Conservation (phyloP, 2,797 vertebrate species). For the Aphelocoma californica region DNA sequence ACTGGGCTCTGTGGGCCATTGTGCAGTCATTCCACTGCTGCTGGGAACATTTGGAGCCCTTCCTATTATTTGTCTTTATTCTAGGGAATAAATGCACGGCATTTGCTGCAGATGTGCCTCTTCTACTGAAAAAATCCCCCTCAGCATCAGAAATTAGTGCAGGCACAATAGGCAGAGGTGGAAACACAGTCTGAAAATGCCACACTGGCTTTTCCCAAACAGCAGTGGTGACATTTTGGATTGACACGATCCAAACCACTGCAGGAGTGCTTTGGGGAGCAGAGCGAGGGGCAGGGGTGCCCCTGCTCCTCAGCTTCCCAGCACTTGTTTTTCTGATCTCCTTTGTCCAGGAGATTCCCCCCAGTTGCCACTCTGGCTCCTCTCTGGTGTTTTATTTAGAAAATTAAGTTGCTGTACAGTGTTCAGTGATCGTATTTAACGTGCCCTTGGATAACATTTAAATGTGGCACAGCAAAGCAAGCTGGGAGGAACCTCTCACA, state of each 20-base stretch:
- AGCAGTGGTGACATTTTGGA: neutral
- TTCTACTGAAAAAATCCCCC: neutral
- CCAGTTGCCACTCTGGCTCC: neutral
- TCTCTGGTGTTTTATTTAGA: neutral
- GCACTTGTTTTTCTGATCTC: neutral
- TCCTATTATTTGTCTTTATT: conserved; percentile 12
- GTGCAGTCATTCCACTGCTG: neutral
- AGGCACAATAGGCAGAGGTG: neutral
- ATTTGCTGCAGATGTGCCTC: conserved; percentile 29
- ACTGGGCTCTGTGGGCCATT: neutral
- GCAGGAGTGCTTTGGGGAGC: neutral
- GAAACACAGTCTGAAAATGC: neutral
- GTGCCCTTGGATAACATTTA: neutral
- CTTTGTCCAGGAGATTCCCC: neutral
- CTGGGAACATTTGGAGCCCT: conserved; percentile 15
- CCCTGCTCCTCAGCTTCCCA: neutral
- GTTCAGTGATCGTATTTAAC: neutral
- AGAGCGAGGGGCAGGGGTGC: rapidly evolving
- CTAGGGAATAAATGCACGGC: neutral
- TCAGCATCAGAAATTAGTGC: neutral
- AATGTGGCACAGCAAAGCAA: neutral
- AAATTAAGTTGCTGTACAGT: neutral
- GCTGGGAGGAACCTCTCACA: neutral
- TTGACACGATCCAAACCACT: rapidly evolving
- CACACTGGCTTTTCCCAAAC: neutral